These are phyloP conservation scores for Heliocidaris tuberculata DNA, from an alignment of 35 echinoderm and acorn worm species.

Conservation along the genomic window DNA sequence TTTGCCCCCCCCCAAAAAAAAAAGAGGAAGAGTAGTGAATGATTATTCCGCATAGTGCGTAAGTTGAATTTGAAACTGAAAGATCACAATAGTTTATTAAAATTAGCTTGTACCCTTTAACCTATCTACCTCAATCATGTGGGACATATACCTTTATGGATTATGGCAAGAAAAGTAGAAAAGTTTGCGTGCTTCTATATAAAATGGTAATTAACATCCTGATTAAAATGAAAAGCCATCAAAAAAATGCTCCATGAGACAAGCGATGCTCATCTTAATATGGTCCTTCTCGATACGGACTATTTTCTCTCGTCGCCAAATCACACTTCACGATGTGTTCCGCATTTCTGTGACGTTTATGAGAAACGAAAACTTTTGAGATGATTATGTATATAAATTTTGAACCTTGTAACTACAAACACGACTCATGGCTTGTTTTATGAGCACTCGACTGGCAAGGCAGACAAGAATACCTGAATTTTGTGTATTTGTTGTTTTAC, in stretches of 20 bases:
- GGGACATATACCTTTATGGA: too few relatives aligned
- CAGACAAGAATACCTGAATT: conserved; percentile 27
- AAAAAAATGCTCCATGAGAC: background rate
- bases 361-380: conserved; percentile 13
- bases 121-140: too few relatives aligned
- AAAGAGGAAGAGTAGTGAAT: too few relatives aligned
- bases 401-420: conserved; percentile 28
- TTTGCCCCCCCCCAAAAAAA: too few relatives aligned
- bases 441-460: background rate
- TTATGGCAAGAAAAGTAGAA: too few relatives aligned
- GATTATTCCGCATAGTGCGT: too few relatives aligned
- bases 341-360: conserved; percentile 20
- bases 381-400: conserved; percentile 41
- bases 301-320: background rate
- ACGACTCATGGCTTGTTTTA: conserved; percentile 1
- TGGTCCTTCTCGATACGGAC: background rate
- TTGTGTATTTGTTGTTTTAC: conserved; percentile 43
- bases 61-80: too few relatives aligned
- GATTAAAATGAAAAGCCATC: background rate
- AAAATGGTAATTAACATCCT: background rate
- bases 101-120: too few relatives aligned
- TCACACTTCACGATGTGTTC: conserved; percentile 5
- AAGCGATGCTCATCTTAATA: background rate
- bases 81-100: too few relatives aligned
- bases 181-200: too few relatives aligned